A percentile compares a stretch with the other conserved stretches of the same genome.
phyloP scores from a whole-genome alignment of 2,888 invertebrate species.

The Macropis europaea region DNA sequence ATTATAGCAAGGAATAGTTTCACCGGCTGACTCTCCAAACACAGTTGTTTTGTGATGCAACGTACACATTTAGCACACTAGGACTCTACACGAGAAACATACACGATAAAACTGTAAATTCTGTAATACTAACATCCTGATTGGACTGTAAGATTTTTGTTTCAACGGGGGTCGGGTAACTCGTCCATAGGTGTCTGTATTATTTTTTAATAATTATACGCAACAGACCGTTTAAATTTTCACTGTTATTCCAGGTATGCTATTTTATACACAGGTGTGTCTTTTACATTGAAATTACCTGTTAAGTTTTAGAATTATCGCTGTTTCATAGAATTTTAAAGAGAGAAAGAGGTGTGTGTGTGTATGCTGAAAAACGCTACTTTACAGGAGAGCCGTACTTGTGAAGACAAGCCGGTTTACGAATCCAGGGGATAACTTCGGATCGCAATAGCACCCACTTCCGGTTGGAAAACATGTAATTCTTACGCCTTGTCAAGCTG shows the following conservation, averaged over 20 bases:
- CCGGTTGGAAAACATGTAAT: conserved; percentile 44
- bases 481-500: conserved; percentile 33
- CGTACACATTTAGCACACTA: background rate
- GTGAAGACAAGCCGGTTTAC: conserved; percentile 30
- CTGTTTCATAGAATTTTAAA: background rate
- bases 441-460: conserved; percentile 21
- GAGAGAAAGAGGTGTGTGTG: conserved; percentile 10
- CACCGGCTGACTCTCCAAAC: conserved; percentile 19
- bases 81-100: background rate
- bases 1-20: no score
- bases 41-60: background rate
- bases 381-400: conserved; percentile 45
- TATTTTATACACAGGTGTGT: no score
- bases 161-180: conserved; percentile 33
- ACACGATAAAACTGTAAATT: background rate
- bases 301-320: no score
- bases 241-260: no score
- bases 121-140: no score
- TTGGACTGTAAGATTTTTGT: no score
- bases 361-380: conserved; percentile 26
- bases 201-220: background rate
- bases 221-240: background rate
- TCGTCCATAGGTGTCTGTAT: background rate
- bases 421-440: conserved; percentile 41
- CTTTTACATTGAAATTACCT: no score